Base-by-base conservation (phyloP, 2,797 vertebrate genomes). In the Rhinogobio ventralis region DNA sequence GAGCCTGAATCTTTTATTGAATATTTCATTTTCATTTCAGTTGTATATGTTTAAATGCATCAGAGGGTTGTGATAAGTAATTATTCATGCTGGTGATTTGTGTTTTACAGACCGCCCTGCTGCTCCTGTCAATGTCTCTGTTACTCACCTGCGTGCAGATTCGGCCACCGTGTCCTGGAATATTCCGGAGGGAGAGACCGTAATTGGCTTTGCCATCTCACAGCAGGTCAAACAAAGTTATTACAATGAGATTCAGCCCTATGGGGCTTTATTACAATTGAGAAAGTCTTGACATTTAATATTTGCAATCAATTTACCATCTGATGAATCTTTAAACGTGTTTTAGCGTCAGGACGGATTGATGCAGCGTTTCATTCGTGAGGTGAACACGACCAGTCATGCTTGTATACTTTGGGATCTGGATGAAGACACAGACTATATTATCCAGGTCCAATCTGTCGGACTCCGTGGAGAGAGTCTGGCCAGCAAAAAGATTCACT, bases 151-250 rank as follows among this genome's bases (percentile, higher is more conserved):
- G 92, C 96, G 96, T 93, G 96, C 97, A 11, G 96, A 98, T 89
- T 99, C 97, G 2, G 97, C 97, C 92, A 98, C 96, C 36, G 96
- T 99, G 89, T 98, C 98, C 87, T 99, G 98, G 98, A 98, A 97
- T 39, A 94, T 99, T 83, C 97, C 97, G 30, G 97, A 97, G 89
- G 97, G 98, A 89, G 98, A 99, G 2, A 92, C 95, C 13, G 96
- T 99, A 93, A 99, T 99, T 53, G 98, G 98, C 90, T 99, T 98
- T 82, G 95, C 97, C 91, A 97, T 99, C 92, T 96, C 96, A 2
- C 98, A 99, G 93, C 97, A 99, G 97, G 98, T 99, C 94, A 79
- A 62, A 42, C 36, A 85, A 77, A 60, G 86, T 81, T 81, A 81
- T 81, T 80, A 81, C 75, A 67, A 83, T 64, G 51, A 85, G 64